A percentile compares a stretch with the other conserved stretches of the same genome.
Conservation (phyloP, 2,113 vertebrate genomes). For the Corydoras sp. region DNA sequence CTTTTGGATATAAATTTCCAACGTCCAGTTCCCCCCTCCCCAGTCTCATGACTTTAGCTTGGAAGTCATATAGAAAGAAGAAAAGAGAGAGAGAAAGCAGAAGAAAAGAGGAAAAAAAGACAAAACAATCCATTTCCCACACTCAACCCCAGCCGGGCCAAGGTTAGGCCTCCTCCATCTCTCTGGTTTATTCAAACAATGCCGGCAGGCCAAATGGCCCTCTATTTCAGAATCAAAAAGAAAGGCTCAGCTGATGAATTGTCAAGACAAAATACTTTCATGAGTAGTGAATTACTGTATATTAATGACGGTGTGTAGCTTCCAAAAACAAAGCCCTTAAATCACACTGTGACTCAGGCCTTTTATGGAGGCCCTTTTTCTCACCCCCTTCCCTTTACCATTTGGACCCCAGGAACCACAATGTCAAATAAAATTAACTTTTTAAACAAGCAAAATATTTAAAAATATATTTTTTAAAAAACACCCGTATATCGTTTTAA, state of each 20-base stretch:
- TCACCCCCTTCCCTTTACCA: conserved; percentile 37
- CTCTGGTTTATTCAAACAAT: conserved; percentile 74
- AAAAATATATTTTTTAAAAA: no score
- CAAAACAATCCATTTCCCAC: conserved; percentile 67
- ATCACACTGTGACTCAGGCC: conserved; percentile 60
- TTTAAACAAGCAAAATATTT: no score
- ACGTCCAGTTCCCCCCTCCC: conserved; percentile 61
- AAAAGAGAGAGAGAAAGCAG: conserved; percentile 7
- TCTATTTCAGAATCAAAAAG: conserved; percentile 55
- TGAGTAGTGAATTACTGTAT: conserved; percentile 69
- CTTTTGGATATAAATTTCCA: conserved; percentile 79
- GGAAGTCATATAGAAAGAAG: conserved; percentile 71
- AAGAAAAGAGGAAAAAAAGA: background rate
- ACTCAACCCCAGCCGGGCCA: conserved; percentile 70
- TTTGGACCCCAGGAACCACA: conserved; percentile 50
- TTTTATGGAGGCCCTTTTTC: conserved; percentile 48
- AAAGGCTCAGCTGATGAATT: conserved; percentile 73
- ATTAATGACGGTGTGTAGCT: conserved; percentile 60
- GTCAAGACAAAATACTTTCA: conserved; percentile 66
- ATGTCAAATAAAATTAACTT: conserved; percentile 34
- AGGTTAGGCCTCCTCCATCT: conserved; percentile 60
- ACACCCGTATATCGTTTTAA: no score
- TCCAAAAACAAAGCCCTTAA: conserved; percentile 71
- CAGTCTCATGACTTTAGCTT: conserved; percentile 71
- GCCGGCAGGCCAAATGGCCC: conserved; percentile 58